Evolutionary conservation across 37 sponge, comb jelly and placozoan genomes (phyloP), one percentile per base, ranked within the genome.

Genomic region (Hexactinellida sp.): DNA sequence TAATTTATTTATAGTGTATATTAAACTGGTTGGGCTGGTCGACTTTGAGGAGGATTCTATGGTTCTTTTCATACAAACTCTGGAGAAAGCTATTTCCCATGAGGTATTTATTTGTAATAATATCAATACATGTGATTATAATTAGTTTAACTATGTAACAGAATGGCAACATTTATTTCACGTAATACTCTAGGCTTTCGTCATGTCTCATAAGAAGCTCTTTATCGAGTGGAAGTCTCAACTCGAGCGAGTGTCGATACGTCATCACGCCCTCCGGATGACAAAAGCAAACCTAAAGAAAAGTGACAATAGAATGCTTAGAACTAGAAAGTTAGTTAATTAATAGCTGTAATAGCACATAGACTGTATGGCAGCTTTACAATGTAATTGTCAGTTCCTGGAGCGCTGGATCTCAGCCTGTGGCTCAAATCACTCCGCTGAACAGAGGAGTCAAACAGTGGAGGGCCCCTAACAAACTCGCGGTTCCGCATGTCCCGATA

Each of bases 181-280:
- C 52, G 9, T 47, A 47, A 9, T 47, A 47, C 52, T 38, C 0
- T 28, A 95, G 96, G 89, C 90, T 5, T 95, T 95, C 36, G 86
- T 83, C 34, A 71, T 87, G 41, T 86, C 88, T 36, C 94, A 93
- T 76, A 87, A 83, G 55, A 91, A 89, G 36, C 47, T 89, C 38
- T 91, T 95, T 34, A 86, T 84, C 39, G 89, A 89, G 9, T 93
- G 93, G 94, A 91, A 90, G 86, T 88, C 87, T 39, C 88, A 90
- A 51, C 91, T 92, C 39, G 88, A 91, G 32, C 90, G 90, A 41
- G 85, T 84, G 0, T 89, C 34, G 13, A 10, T 63, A 21, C 76
- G 76, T 28, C 1, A 63, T 7, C 76, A 63, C 5, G 76, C 30
- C 3, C 30, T 63, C 34, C 76, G 30, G 32, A 1, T 63, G 76